Percentiles rank a stretch among this genome's conserved stretches.
Conservation (phyloP, 53 echinoderm and acorn worm species). For the Actinopyga echinites region DNA sequence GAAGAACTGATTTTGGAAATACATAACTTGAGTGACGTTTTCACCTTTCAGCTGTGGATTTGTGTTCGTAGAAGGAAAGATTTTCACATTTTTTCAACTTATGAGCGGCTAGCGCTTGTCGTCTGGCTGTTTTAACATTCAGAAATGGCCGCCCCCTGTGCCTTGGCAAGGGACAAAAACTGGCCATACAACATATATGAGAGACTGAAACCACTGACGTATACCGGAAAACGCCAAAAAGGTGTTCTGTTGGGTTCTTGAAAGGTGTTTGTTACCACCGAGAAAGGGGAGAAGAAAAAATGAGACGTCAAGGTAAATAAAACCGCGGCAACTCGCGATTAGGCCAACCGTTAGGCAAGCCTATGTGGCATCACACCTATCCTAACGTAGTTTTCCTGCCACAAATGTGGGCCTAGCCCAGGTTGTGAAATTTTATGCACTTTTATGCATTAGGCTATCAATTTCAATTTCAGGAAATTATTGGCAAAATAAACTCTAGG, state of each 20-base stretch:
- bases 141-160: conserved; percentile 35
- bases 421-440: too few species aligned
- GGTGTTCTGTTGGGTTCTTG: background rate
- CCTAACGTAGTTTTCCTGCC: too few species aligned
- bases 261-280: background rate
- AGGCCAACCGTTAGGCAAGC: too few species aligned
- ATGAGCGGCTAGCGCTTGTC: conserved; percentile 5
- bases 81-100: background rate
- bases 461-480: too few species aligned
- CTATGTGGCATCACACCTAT: too few species aligned
- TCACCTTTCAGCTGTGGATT: too few species aligned
- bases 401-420: background rate
- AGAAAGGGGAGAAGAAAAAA: background rate
- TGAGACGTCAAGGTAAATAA: conserved; percentile 24
- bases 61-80: too few species aligned
- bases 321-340: background rate
- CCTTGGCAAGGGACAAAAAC: conserved; percentile 27
- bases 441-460: too few species aligned
- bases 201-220: conserved; percentile 14
- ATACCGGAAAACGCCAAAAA: background rate
- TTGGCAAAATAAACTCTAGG: too few species aligned
- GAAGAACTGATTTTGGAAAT: too few species aligned
- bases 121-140: background rate
- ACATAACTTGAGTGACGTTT: too few species aligned
- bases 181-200: conserved; percentile 13